These are phyloP conservation scores for Orthonychiurus folsomi DNA, from an alignment of 2,888 invertebrate genomes.

Conservation along the genomic window DNA sequence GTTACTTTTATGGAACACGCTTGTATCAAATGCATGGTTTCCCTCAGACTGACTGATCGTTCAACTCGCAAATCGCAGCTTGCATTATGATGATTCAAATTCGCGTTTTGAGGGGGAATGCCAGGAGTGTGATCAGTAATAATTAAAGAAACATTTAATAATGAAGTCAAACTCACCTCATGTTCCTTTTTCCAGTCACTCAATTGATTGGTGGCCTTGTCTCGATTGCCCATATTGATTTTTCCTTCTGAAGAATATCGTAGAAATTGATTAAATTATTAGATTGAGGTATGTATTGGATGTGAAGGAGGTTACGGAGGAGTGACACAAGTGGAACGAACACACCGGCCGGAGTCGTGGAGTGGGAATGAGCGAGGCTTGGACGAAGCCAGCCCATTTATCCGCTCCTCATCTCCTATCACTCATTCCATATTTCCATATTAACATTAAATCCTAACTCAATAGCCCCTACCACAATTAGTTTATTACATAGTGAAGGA, in stretches of 20 bases:
- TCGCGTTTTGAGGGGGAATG: too few species aligned
- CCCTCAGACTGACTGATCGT: too few species aligned
- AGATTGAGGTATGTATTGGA: neutral
- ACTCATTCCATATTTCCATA: too few species aligned
- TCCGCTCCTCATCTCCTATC: too few species aligned
- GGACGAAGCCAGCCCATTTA: neutral
- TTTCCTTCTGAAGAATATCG: neutral
- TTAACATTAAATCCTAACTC: too few species aligned
- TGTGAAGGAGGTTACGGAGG: neutral
- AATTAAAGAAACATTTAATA: neutral
- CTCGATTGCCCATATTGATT: constrained; percentile 20
- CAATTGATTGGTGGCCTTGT: constrained; percentile 34
- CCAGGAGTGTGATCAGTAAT: too few species aligned
- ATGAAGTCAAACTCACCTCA: constrained; percentile 23
- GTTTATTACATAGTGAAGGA: too few species aligned
- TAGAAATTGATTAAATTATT: neutral
- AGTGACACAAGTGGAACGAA: neutral
- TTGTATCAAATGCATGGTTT: too few species aligned
- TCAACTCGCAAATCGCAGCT: too few species aligned
- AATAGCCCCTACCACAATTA: too few species aligned
- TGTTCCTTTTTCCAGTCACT: constrained; percentile 30
- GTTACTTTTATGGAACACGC: too few species aligned
- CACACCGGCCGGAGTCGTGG: neutral
- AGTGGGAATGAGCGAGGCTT: neutral
- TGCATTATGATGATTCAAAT: too few species aligned